Base-by-base conservation (phyloP, 35 echinoderm and acorn worm species). In the Acanthaster planci region DNA sequence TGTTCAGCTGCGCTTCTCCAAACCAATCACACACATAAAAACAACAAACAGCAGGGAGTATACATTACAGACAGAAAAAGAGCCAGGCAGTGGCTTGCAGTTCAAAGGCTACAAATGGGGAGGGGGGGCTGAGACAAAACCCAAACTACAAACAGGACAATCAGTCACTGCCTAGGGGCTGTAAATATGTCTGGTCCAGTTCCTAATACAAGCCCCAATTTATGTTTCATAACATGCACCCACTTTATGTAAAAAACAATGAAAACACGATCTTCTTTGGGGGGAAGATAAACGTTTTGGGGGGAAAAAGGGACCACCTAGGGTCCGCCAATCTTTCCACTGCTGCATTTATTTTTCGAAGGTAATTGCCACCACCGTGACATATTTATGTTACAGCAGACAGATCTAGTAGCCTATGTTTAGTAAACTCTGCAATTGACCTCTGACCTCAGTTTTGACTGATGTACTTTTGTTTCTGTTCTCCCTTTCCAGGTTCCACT, bases 141-240 rank as follows among this genome's bases (percentile, higher is more conserved):
- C n/a, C n/a, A n/a, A 12, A 12, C 42, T 47, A 47, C 4, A 47
- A 47, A 47, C 4, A 47, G 42, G 42, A 12, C 34, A 30, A 72
- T 72, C 23, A 21, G 64, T 72, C 64, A 72, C 0, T 34, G 34
- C 23, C 26, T 12, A 19, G 26, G 15, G 64, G 22, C 23, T 31
- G 64, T 72, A 72, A 72, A 72, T 72, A 72, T 34, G 34, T 72
- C 64, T 34, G 34, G 8, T 72, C 64, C 64, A 31, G 21, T 30
- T 34, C 9, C 64, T 72, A 26, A 72, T 72, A 72, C 64, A 72
- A 72, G 9, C 12, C 23, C 2, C 26, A 72, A 72, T 72, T 72
- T 72, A 72, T 72, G 64, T 72, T 72, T 72, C 64, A 72, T 72
- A 34, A 72, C 64, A 72, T 72, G 34, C 64, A 31, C 34, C 64